Percentiles rank a stretch among this genome's conserved stretches.
These are phyloP conservation scores for Coracias cyanogaster DNA, from an alignment of 2,797 vertebrate genomes.

Conservation along the genomic window DNA sequence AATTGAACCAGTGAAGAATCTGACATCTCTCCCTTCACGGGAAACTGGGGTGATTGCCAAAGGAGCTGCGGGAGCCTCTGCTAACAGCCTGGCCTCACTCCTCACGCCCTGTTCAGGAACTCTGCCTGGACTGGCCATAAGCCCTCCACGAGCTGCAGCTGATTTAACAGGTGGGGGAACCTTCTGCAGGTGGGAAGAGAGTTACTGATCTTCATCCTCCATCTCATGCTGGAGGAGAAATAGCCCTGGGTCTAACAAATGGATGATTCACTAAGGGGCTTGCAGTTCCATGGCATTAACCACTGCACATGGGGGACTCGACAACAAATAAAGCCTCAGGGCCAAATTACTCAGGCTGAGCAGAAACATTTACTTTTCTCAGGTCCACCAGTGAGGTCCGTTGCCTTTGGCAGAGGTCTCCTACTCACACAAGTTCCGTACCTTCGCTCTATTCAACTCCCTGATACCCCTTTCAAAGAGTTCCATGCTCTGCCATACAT, in stretches of 20 bases:
- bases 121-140: not conserved
- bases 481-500: rapidly evolving
- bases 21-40: not conserved
- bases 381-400: not conserved
- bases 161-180: not conserved
- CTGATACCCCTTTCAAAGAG: rapidly evolving
- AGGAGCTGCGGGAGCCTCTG: not conserved
- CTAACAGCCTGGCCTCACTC: not conserved
- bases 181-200: not conserved
- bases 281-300: not conserved
- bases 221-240: not conserved
- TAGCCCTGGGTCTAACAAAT: rapidly evolving
- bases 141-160: not conserved
- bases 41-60: not conserved
- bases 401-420: not conserved
- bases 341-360: not conserved
- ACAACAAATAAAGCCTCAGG: not conserved
- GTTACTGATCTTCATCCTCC: not conserved
- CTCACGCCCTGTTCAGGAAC: not conserved
- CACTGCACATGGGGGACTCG: rapidly evolving
- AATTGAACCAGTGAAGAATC: conserved; percentile 24
- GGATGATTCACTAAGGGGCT: not conserved
- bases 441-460: rapidly evolving
- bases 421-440: not conserved
- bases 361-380: not conserved